phyloP scores from a whole-genome alignment of 2,888 invertebrate genomes.

The Nezara viridula region DNA sequence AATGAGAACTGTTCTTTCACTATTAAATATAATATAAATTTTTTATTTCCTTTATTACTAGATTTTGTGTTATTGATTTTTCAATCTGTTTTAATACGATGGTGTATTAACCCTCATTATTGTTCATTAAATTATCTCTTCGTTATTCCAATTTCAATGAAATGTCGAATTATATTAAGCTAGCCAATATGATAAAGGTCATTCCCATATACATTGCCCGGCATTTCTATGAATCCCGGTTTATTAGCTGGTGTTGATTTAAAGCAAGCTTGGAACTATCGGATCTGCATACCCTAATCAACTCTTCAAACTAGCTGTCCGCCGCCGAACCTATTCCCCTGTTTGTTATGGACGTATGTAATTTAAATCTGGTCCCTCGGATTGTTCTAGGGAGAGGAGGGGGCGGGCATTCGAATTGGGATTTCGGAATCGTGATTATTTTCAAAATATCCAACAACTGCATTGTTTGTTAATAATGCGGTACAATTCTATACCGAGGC shows the following conservation, averaged over 20 bases:
- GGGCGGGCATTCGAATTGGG: neutral
- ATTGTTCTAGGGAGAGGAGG: neutral
- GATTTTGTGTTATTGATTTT: too few species aligned
- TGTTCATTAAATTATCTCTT: too few species aligned
- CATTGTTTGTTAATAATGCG: neutral
- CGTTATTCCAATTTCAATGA: too few species aligned
- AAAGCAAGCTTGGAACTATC: neutral
- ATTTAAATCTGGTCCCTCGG: neutral
- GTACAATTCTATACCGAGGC: too few species aligned
- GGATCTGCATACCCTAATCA: neutral
- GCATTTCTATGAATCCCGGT: neutral
- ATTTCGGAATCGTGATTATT: neutral
- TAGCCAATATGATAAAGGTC: too few species aligned
- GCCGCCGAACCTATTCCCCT: neutral
- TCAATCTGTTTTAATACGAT: too few species aligned
- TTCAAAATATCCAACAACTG: neutral
- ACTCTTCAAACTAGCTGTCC: constrained; percentile 18
- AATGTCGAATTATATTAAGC: too few species aligned
- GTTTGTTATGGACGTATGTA: neutral
- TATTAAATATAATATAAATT: too few species aligned
- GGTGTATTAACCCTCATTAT: too few species aligned
- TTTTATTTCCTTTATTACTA: too few species aligned
- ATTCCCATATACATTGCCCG: too few species aligned
- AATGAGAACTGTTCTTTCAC: too few species aligned
- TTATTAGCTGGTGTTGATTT: neutral